Evolutionary conservation across 2,113 vertebrate genomes (phyloP).

Genomic region (Campylorhamphus procurvoides): DNA sequence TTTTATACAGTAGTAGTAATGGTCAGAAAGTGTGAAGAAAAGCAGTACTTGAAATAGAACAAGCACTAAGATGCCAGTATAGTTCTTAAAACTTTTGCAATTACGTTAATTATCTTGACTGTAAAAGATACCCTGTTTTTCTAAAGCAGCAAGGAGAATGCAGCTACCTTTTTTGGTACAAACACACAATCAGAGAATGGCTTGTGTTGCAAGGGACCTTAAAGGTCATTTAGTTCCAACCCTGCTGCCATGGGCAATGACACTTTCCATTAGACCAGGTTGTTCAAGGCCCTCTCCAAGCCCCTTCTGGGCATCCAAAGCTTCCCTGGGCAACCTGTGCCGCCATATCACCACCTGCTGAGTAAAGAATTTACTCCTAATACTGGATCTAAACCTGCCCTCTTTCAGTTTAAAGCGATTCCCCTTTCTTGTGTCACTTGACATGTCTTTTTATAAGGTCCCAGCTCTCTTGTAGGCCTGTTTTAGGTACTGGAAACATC

Average conservation of each 20-base stretch:
- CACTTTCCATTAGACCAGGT: background rate
- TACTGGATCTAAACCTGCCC: background rate
- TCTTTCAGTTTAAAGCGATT: background rate
- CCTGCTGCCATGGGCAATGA: background rate
- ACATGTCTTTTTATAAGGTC: background rate
- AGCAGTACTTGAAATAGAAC: background rate
- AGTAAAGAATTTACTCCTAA: background rate
- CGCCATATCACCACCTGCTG: rapidly evolving
- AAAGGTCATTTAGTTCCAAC: background rate
- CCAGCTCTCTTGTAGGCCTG: background rate
- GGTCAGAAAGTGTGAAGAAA: background rate
- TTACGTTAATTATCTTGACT: background rate
- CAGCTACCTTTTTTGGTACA: background rate
- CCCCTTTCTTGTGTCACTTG: background rate
- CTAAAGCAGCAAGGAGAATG: background rate
- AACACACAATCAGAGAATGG: background rate
- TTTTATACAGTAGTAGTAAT: background rate
- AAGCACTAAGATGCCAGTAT: background rate
- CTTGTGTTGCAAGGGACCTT: background rate
- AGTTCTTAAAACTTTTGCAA: background rate
- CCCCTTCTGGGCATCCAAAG: background rate
- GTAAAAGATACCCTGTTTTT: background rate
- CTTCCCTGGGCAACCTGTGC: background rate
- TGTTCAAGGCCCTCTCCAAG: background rate
- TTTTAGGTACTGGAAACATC: background rate